phyloP scores from a whole-genome alignment of 2,797 vertebrate genomes.

The Anableps anableps region DNA sequence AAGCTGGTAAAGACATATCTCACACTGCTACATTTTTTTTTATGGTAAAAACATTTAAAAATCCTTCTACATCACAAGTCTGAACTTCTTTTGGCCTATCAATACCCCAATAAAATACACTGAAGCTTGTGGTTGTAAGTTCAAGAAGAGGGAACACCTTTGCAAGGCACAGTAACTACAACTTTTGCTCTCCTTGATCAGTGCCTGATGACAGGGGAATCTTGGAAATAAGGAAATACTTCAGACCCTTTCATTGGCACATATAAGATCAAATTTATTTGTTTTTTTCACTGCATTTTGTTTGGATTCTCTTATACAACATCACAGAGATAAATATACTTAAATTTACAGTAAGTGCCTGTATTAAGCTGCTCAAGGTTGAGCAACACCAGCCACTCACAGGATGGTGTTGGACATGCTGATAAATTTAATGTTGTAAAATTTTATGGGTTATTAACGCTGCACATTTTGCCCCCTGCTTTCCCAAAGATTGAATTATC shows the following conservation, averaged over 20 bases:
- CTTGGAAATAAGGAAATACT: slow-evolving; percentile 58
- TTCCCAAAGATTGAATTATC: slow-evolving; percentile 74
- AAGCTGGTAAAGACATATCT: background rate
- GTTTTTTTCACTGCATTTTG: slow-evolving; percentile 47
- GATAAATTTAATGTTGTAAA: slow-evolving; percentile 72
- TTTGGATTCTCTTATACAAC: slow-evolving; percentile 51
- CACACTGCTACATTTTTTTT: background rate
- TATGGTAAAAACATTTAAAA: background rate
- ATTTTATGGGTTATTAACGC: slow-evolving; percentile 73
- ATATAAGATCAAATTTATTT: slow-evolving; percentile 38
- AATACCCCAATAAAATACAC: background rate
- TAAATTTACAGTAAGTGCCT: slow-evolving; percentile 38
- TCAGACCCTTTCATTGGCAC: slow-evolving; percentile 45
- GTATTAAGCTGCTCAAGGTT: slow-evolving; percentile 51
- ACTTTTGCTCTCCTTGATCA: slow-evolving; percentile 50
- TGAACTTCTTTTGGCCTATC: background rate
- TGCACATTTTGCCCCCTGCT: slow-evolving; percentile 63
- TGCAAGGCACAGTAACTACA: slow-evolving; percentile 48
- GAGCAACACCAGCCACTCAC: slow-evolving; percentile 42
- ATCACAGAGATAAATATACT: slow-evolving; percentile 40
- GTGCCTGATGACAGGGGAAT: slow-evolving; percentile 55
- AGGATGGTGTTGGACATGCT: slow-evolving; percentile 55
- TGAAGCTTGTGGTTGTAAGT: background rate
- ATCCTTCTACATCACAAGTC: background rate
- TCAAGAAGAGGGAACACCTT: background rate